Conservation (phyloP, 2,888 invertebrate species). For the Sphinx pinastri region DNA sequence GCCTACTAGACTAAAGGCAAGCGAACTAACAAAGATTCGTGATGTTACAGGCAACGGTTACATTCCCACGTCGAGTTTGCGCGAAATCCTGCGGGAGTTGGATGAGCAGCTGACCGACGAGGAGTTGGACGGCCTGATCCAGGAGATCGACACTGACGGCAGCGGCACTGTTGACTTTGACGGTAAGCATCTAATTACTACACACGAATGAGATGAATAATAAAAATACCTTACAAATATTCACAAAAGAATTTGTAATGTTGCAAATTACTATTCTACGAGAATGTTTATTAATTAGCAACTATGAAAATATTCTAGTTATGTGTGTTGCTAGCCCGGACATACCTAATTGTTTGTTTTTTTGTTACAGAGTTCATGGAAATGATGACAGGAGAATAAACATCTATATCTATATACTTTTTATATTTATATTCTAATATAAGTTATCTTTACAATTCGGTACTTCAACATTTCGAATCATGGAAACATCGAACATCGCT, state of each 20-base stretch:
- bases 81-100: conserved; percentile 97
- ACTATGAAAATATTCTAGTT: no score
- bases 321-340: no score
- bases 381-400: conserved; percentile 97
- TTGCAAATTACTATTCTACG: no score
- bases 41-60: conserved; percentile 89
- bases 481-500: conserved; percentile 67
- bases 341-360: conserved; percentile 8
- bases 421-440: conserved; percentile 70
- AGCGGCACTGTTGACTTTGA: conserved; percentile 99
- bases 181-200: conserved; percentile 83
- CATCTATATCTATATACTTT: conserved; percentile 59
- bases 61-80: conserved; percentile 95
- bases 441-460: conserved; percentile 71
- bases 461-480: conserved; percentile 73
- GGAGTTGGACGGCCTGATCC: conserved; percentile 98
- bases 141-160: conserved; percentile 98
- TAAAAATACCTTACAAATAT: no score
- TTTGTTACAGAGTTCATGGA: conserved; percentile 95
- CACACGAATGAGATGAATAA: no score
- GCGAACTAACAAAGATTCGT: background rate
- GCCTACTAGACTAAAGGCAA: background rate
- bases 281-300: background rate
- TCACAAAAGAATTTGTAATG: no score
- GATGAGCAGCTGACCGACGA: conserved; percentile 98